A percentile compares a stretch with the other conserved stretches of the same genome.
phyloP scores from a whole-genome alignment of 2,888 invertebrate species.

The Matsumyia berberina region DNA sequence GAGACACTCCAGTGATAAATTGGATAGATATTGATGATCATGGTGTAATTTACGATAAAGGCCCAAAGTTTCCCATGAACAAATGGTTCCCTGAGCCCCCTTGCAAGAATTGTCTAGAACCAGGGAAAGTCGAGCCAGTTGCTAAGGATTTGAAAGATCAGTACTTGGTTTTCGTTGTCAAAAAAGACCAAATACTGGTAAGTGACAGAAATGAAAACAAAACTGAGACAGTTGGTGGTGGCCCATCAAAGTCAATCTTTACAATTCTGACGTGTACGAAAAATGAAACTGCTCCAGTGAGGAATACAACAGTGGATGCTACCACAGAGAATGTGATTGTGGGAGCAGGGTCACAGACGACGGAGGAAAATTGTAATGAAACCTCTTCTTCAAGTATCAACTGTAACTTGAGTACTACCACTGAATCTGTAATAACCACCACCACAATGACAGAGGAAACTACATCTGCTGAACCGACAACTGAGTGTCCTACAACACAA shows the following conservation, averaged over 20 bases:
- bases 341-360: not conserved
- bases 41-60: not conserved
- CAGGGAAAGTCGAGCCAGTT: not conserved
- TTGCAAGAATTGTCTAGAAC: not conserved
- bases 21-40: no score
- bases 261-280: not conserved
- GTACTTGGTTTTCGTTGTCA: conserved; percentile 44
- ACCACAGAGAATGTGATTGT: no score
- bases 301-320: not conserved
- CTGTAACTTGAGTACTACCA: not conserved
- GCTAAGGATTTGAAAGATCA: conserved; percentile 12
- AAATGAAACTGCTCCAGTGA: no score
- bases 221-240: not conserved
- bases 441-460: not conserved
- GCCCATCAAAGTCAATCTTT: not conserved
- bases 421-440: not conserved
- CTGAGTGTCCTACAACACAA: no score
- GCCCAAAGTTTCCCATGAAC: not conserved
- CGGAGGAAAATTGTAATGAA: not conserved
- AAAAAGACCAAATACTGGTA: conserved; percentile 21
- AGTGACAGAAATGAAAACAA: not conserved
- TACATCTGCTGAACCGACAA: no score
- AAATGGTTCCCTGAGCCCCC: conserved; percentile 9
- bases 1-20: no score
- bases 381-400: not conserved